phyloP scores from a whole-genome alignment of 2,797 vertebrate species.

The Loriculus beryllinus region DNA sequence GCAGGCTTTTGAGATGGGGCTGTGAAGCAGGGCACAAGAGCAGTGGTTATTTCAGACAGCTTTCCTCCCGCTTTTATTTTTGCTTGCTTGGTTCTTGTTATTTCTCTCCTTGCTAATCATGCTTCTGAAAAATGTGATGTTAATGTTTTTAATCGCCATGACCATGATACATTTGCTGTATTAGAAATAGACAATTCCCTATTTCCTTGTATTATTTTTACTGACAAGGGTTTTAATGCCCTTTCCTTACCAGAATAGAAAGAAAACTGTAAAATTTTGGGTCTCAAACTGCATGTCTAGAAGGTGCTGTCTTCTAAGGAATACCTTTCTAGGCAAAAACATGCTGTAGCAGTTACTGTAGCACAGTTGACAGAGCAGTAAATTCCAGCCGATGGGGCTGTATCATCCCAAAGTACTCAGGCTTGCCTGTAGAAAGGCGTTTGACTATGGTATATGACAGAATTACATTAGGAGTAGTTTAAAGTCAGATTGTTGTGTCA shows the following conservation, averaged over 20 bases:
- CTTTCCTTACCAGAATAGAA: background rate
- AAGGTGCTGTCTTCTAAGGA: background rate
- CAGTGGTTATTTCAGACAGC: background rate
- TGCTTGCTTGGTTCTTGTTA: background rate
- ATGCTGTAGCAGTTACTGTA: background rate
- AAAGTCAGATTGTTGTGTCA: background rate
- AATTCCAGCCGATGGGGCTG: background rate
- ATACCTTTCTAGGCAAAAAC: background rate
- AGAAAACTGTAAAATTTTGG: background rate
- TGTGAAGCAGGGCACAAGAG: background rate
- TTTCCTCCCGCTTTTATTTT: background rate
- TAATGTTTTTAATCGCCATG: background rate
- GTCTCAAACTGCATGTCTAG: background rate
- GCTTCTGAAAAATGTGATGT: background rate
- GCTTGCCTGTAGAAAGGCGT: background rate
- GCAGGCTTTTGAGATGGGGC: background rate
- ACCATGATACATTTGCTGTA: background rate
- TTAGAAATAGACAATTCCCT: background rate
- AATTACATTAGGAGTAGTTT: background rate
- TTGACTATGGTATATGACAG: background rate
- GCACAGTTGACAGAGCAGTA: background rate
- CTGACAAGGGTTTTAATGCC: background rate
- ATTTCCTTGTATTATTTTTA: background rate
- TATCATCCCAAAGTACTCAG: background rate
- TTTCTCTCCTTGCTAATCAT: background rate